phyloP scores from a whole-genome alignment of 1,140 invertebrate genomes.

The Scaptomyza montana region DNA sequence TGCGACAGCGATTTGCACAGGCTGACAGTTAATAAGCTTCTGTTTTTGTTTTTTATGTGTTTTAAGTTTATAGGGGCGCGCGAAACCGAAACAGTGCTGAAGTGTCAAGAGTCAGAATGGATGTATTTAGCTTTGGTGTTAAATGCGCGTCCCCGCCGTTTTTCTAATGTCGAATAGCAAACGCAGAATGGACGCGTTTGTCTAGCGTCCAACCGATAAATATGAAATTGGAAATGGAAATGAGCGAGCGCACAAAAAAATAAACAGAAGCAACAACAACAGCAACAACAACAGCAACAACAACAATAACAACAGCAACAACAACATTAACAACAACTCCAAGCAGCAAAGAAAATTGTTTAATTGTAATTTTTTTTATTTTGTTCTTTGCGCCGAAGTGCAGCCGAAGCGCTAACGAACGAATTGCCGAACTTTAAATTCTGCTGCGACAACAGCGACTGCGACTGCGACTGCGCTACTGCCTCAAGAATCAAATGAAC shows the following conservation, averaged over 20 bases:
- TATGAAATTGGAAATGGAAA: conserved; percentile 68
- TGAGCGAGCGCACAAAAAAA: conserved; percentile 38
- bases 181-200: conserved; percentile 68
- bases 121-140: neutral
- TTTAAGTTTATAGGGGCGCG: conserved; percentile 35
- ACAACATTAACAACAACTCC: conserved; percentile 21
- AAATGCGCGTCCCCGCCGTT: conserved; percentile 6
- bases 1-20: conserved; percentile 28
- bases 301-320: conserved; percentile 15
- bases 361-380: conserved; percentile 62
- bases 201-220: conserved; percentile 66
- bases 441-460: conserved; percentile 5
- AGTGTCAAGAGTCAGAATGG: neutral
- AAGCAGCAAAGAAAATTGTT: conserved; percentile 71
- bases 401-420: conserved; percentile 39
- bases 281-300: too few species aligned
- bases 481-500: neutral
- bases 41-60: conserved; percentile 30
- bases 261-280: conserved; percentile 7
- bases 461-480: conserved; percentile 18
- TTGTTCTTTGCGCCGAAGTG: conserved; percentile 31
- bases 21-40: conserved; percentile 62
- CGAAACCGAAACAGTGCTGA: conserved; percentile 7
- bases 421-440: conserved; percentile 37
- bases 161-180: conserved; percentile 34